A percentile compares a stretch with the other conserved stretches of the same genome.
These are phyloP conservation scores for Chiridota heheva DNA, from an alignment of 35 echinoderm and acorn worm species.

Conservation along the genomic window DNA sequence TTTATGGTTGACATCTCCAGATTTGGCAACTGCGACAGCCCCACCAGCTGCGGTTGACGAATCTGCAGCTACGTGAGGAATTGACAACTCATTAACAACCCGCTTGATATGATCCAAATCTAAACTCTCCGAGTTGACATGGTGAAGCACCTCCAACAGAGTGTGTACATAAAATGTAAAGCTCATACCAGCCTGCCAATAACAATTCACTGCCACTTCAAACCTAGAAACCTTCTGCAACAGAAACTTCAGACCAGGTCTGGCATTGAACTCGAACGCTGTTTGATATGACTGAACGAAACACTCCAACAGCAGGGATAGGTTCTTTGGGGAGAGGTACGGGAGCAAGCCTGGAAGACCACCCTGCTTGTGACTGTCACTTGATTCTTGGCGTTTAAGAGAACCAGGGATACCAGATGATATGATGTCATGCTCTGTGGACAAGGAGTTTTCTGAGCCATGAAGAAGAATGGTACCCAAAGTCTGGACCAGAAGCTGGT, in stretches of 20 bases:
- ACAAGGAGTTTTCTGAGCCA: constrained; percentile 78
- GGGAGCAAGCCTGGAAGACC: constrained; percentile 84
- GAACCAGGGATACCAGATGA: constrained; percentile 57
- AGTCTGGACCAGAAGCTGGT: constrained; percentile 93
- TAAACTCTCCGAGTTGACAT: constrained; percentile 64
- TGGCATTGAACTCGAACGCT: constrained; percentile 87
- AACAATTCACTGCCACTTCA: constrained; percentile 90
- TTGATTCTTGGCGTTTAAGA: constrained; percentile 45
- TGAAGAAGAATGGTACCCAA: constrained; percentile 90
- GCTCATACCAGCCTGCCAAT: constrained; percentile 93
- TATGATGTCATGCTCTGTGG: constrained; percentile 62
- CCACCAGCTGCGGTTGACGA: neutral
- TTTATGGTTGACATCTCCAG: constrained; percentile 1
- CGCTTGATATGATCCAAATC: constrained; percentile 59
- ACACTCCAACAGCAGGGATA: constrained; percentile 88
- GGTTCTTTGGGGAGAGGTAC: constrained; percentile 90
- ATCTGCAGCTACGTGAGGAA: neutral
- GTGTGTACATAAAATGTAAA: constrained; percentile 99
- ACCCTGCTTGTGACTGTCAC: constrained; percentile 22
- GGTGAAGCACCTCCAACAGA: constrained; percentile 88
- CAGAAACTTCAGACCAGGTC: constrained; percentile 97
- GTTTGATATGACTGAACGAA: constrained; percentile 97
- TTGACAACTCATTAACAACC: constrained; percentile 46
- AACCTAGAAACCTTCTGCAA: constrained; percentile 97
- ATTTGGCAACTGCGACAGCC: neutral